A percentile compares a stretch with the other conserved stretches of the same genome.
These are phyloP conservation scores for Copidosoma floridanum DNA, from an alignment of 1,140 invertebrate species.

Conservation along the genomic window DNA sequence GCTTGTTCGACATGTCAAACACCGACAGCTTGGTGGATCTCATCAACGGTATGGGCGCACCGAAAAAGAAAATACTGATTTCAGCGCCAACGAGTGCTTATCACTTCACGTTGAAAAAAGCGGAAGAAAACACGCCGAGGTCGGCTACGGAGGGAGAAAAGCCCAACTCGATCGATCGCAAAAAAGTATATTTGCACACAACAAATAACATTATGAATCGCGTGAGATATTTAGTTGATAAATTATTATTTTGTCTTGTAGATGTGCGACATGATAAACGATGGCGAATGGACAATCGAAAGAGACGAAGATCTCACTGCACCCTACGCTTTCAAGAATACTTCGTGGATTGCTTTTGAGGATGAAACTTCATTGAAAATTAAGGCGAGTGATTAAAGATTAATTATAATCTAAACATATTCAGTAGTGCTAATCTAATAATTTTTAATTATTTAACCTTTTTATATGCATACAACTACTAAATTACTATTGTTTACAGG, in stretches of 20 bases:
- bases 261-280: slow-evolving; percentile 63
- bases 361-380: slow-evolving; percentile 69
- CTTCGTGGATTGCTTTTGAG: slow-evolving; percentile 76
- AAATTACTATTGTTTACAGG: slow-evolving; percentile 44
- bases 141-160: slow-evolving; percentile 61
- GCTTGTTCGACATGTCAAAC: slow-evolving; percentile 75
- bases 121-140: slow-evolving; percentile 66
- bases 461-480: no score
- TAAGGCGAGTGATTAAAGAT: slow-evolving; percentile 59
- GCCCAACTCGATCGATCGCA: slow-evolving; percentile 61
- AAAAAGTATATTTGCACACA: slow-evolving; percentile 51
- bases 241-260: slow-evolving; percentile 33
- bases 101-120: slow-evolving; percentile 65
- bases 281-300: slow-evolving; percentile 71
- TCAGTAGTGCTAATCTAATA: no score
- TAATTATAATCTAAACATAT: not conserved
- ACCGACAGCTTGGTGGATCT: slow-evolving; percentile 77
- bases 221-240: not conserved
- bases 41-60: slow-evolving; percentile 68
- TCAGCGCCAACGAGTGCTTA: slow-evolving; percentile 68
- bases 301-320: slow-evolving; percentile 77
- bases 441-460: no score
- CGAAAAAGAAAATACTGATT: slow-evolving; percentile 68
- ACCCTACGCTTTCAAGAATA: slow-evolving; percentile 72
- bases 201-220: not conserved